These are phyloP conservation scores for Neosalanx taihuensis DNA, from an alignment of 2,797 vertebrate species.

Conservation along the genomic window DNA sequence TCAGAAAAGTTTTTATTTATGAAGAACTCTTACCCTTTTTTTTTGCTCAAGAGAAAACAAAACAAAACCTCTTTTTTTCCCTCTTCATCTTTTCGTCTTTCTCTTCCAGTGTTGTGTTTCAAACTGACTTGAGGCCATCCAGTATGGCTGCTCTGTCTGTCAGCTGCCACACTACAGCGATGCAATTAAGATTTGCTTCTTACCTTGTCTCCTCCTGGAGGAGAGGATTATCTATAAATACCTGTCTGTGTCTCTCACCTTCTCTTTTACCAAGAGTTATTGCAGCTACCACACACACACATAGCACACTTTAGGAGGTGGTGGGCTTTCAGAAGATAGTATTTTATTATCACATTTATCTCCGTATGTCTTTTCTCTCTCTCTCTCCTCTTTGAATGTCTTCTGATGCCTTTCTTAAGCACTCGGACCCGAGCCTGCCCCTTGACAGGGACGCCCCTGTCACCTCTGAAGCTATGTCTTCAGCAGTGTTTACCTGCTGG, in stretches of 20 bases:
- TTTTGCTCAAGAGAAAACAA: no score
- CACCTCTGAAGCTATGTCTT: constrained; percentile 31
- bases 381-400: neutral
- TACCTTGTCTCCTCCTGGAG: constrained; percentile 40
- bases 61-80: no score
- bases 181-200: constrained; percentile 64
- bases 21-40: neutral
- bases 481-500: constrained; percentile 29
- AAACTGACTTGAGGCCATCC: constrained; percentile 56
- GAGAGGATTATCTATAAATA: constrained; percentile 55
- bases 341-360: neutral
- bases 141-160: constrained; percentile 33
- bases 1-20: constrained; percentile 32
- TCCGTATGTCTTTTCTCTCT: neutral
- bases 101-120: constrained; percentile 32
- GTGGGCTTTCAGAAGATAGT: neutral
- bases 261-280: constrained; percentile 55
- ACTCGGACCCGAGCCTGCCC: neutral
- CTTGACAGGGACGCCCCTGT: neutral
- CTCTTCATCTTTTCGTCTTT: neutral
- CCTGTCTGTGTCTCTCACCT: constrained; percentile 49
- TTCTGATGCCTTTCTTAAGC: neutral
- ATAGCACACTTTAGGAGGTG: constrained; percentile 12
- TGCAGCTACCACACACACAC: constrained; percentile 36
- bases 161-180: constrained; percentile 64